Percentiles rank a stretch among this genome's conserved stretches.
These are phyloP conservation scores for Amblyjoppa proteus DNA, from an alignment of 2,888 invertebrate species.

Conservation along the genomic window DNA sequence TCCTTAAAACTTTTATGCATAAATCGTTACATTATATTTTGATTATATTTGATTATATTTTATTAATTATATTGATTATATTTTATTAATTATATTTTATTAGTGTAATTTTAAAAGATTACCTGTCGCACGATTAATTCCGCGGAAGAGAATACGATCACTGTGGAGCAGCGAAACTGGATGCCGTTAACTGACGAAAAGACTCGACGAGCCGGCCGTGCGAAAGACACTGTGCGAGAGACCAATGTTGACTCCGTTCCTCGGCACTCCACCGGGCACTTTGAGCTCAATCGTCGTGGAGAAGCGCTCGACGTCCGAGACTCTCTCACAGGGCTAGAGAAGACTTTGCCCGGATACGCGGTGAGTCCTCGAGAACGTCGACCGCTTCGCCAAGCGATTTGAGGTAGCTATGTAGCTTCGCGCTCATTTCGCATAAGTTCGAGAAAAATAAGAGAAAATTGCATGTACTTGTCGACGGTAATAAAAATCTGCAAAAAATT, in stretches of 20 bases:
- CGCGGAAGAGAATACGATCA: neutral
- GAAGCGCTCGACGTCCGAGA: neutral
- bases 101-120: neutral
- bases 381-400: neutral
- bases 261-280: conserved; percentile 2
- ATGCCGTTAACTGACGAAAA: neutral
- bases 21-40: neutral
- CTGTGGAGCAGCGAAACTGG: neutral
- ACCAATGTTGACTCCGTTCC: conserved; percentile 38
- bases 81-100: neutral
- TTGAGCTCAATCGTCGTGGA: conserved; percentile 14
- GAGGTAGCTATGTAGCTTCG: neutral
- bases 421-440: too few species aligned
- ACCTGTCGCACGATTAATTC: conserved; percentile 10
- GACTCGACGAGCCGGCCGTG: neutral
- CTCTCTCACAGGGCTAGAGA: neutral
- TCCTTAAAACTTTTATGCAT: neutral
- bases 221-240: conserved; percentile 20
- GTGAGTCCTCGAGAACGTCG: conserved; percentile 19
- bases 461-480: too few species aligned
- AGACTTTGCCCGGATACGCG: conserved; percentile 2
- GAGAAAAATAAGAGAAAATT: too few species aligned
- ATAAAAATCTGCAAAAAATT: too few species aligned
- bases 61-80: too few species aligned
- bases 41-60: too few species aligned